A percentile compares a stretch with the other conserved stretches of the same genome.
Evolutionary conservation across 2,797 vertebrate species (phyloP).

Genomic region (Macroramphosus scolopax): DNA sequence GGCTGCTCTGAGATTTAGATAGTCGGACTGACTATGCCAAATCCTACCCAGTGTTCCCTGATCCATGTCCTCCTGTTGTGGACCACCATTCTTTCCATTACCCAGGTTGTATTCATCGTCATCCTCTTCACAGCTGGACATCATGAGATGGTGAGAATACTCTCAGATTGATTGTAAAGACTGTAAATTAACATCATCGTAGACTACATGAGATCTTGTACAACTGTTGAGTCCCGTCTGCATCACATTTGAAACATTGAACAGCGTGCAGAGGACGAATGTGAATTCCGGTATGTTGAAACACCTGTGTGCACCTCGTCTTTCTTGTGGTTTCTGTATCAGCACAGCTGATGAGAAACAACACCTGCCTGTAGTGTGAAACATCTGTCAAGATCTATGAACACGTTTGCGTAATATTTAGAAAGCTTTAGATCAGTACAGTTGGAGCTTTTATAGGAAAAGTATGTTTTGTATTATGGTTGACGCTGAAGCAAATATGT

Average conservation of each 20-base stretch:
- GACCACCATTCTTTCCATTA: constrained; percentile 64
- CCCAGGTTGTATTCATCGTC: constrained; percentile 48
- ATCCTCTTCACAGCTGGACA: constrained; percentile 57
- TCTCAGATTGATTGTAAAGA: no score
- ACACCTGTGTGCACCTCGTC: constrained; percentile 39
- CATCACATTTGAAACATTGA: constrained; percentile 12
- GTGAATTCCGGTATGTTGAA: no score
- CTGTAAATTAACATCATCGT: no score
- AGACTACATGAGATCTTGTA: no score
- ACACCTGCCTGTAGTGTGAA: constrained; percentile 37
- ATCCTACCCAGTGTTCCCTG: constrained; percentile 40
- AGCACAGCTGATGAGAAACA: constrained; percentile 47
- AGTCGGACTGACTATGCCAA: constrained; percentile 63
- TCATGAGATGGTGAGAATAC: constrained; percentile 55
- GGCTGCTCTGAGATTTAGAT: constrained; percentile 11
- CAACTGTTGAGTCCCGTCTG: no score
- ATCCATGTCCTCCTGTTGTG: constrained; percentile 65
- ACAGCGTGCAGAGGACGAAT: not conserved
- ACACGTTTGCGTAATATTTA: no score
- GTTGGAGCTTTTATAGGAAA: no score
- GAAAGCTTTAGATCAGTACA: no score
- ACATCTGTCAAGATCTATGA: no score
- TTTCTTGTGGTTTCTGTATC: constrained; percentile 55
- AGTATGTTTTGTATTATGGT: no score
- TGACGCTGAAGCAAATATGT: no score